Percentiles rank a stretch among this genome's conserved stretches.
phyloP scores from a whole-genome alignment of 2,113 vertebrate species.

The Himantopus leucocephalus region DNA sequence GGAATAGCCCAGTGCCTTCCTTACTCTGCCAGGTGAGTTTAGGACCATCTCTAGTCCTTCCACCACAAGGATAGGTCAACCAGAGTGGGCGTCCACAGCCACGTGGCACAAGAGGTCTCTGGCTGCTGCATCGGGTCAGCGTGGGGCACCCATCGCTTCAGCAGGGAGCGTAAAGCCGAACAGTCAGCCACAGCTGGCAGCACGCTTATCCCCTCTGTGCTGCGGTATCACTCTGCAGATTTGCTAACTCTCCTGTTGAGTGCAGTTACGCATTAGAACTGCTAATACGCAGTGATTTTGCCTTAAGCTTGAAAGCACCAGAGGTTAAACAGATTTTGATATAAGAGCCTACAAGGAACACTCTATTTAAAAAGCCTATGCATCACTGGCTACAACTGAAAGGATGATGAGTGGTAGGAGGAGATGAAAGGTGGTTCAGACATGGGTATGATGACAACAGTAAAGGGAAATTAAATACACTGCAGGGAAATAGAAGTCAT shows the following conservation, averaged over 20 bases:
- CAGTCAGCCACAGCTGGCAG: constrained; percentile 7
- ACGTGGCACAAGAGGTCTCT: background rate
- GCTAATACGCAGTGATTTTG: constrained; percentile 60
- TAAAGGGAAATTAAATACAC: constrained; percentile 74
- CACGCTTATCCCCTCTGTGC: background rate
- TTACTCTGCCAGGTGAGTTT: background rate
- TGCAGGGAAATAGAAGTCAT: constrained; percentile 69
- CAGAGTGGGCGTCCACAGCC: background rate
- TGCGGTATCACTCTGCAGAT: constrained; percentile 35
- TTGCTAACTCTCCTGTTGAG: constrained; percentile 54
- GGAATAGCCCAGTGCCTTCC: background rate
- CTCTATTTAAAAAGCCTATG: constrained; percentile 70
- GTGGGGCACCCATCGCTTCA: background rate
- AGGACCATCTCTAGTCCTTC: background rate
- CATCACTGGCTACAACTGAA: constrained; percentile 67
- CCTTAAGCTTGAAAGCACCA: constrained; percentile 65
- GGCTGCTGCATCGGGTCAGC: accelerated
- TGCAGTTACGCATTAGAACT: constrained; percentile 42
- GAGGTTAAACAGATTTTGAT: constrained; percentile 76
- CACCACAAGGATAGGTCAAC: background rate
- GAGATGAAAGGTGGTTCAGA: constrained; percentile 73
- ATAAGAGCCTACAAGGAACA: constrained; percentile 74
- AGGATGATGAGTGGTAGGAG: constrained; percentile 72
- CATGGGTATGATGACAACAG: constrained; percentile 70
- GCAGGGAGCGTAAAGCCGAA: background rate